Percentiles rank a stretch among this genome's conserved stretches.
phyloP scores from a whole-genome alignment of 2,888 invertebrate species.

The Euclidia mi region DNA sequence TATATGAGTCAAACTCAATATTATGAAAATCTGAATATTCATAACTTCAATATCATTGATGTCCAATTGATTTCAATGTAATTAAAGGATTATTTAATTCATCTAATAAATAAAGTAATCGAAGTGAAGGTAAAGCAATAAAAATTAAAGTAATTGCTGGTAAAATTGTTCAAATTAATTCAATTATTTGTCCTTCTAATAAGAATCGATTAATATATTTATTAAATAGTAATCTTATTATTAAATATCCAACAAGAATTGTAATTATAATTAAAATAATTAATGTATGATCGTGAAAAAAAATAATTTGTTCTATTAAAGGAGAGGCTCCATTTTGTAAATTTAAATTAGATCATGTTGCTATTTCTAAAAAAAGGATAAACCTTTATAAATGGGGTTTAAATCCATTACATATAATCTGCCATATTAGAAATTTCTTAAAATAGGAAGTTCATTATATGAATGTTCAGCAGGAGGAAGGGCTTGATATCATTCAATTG shows the following conservation, averaged over 20 bases:
- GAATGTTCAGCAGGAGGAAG: conserved; percentile 90
- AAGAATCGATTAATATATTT: conserved; percentile 89
- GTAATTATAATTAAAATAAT: conserved; percentile 91
- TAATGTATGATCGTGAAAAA: conserved; percentile 91
- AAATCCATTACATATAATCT: conserved; percentile 90
- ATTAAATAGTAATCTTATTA: conserved; percentile 89
- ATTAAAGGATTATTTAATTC: conserved; percentile 90
- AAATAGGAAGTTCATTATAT: conserved; percentile 89
- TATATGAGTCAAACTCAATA: conserved; percentile 91
- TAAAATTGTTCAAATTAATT: conserved; percentile 91
- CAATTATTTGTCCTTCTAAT: conserved; percentile 90
- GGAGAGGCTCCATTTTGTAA: conserved; percentile 91
- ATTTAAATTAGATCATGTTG: conserved; percentile 89
- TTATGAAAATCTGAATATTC: conserved; percentile 91
- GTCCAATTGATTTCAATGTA: conserved; percentile 91
- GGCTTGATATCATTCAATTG: conserved; percentile 91
- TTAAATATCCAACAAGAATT: conserved; percentile 89
- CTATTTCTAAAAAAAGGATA: conserved; percentile 91
- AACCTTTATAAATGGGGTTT: conserved; percentile 92
- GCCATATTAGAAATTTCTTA: conserved; percentile 91
- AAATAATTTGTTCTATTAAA: conserved; percentile 92
- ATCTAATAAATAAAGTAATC: conserved; percentile 90
- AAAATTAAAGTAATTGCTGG: conserved; percentile 91
- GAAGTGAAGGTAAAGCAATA: conserved; percentile 91
- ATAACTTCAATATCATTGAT: conserved; percentile 92